Evolutionary conservation across 2,113 vertebrate genomes (phyloP).

Genomic region (Daphoenositta chrysoptera): DNA sequence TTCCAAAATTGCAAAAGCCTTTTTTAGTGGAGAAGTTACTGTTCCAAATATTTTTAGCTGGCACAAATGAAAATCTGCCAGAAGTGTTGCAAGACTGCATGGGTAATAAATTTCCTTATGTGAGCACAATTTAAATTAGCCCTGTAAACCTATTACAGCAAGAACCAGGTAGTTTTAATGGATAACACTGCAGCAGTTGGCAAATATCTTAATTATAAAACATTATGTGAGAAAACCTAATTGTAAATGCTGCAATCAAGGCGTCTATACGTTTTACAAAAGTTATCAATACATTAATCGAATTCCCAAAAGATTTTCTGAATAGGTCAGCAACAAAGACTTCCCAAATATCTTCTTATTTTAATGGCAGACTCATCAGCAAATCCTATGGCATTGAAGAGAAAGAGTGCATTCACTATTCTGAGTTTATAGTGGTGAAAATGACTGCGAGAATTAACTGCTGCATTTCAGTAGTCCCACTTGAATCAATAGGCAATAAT

Average conservation of each 20-base stretch:
- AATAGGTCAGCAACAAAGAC: background rate
- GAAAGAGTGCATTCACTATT: background rate
- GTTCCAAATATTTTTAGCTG: background rate
- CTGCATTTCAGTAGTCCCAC: background rate
- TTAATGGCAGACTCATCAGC: background rate
- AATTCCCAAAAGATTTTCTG: background rate
- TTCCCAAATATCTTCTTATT: background rate
- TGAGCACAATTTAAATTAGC: slow-evolving; percentile 1
- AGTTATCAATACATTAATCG: background rate
- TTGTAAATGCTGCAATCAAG: background rate
- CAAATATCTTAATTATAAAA: slow-evolving; percentile 17
- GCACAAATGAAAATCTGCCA: background rate
- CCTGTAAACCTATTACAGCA: background rate
- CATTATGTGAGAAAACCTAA: background rate
- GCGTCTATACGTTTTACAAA: background rate
- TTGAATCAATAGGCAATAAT: background rate
- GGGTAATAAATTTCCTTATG: background rate
- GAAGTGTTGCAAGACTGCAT: background rate
- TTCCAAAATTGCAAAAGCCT: background rate
- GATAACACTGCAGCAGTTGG: background rate
- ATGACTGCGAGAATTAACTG: background rate
- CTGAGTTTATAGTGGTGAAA: background rate
- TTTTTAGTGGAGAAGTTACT: background rate
- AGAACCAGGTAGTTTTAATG: background rate
- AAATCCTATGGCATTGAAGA: background rate